These are phyloP conservation scores for Crossaster papposus DNA, from an alignment of 53 echinoderm and acorn worm species.

Conservation along the genomic window DNA sequence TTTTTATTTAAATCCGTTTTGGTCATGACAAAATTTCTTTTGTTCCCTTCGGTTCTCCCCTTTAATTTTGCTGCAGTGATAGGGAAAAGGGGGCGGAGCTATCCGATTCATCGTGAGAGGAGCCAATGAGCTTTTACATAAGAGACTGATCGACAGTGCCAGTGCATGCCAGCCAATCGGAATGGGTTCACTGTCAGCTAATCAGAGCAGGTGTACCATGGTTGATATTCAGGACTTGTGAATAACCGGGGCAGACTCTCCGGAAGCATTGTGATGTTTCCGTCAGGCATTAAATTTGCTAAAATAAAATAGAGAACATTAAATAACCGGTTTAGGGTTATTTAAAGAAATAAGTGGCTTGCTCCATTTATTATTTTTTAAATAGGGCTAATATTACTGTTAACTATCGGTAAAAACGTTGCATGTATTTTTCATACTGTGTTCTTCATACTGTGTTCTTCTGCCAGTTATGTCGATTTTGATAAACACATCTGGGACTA, in stretches of 20 bases:
- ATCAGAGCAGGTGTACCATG: neutral
- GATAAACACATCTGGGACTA: too few relatives aligned
- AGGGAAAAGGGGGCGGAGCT: conserved; percentile 27
- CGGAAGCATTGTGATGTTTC: neutral
- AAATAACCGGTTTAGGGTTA: too few relatives aligned
- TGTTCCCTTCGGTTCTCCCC: neutral
- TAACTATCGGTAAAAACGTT: too few relatives aligned
- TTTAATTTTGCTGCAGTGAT: conserved; percentile 44
- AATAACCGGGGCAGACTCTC: neutral
- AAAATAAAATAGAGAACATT: neutral
- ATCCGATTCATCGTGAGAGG: conserved; percentile 38
- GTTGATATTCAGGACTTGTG: neutral
- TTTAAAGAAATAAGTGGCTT: too few relatives aligned
- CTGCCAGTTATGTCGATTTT: too few relatives aligned
- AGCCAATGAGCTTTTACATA: conserved; percentile 48
- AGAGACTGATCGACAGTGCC: conserved; percentile 27
- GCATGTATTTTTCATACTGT: too few relatives aligned
- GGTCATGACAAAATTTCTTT: neutral
- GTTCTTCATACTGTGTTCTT: too few relatives aligned
- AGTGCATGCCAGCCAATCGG: conserved; percentile 32
- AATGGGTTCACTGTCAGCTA: neutral
- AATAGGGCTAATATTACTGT: too few relatives aligned
- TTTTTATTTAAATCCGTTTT: neutral
- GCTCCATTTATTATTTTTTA: too few relatives aligned
- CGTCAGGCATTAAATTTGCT: neutral